Evolutionary conservation across 2,113 vertebrate species (phyloP).

Genomic region (Thunnus thynnus): DNA sequence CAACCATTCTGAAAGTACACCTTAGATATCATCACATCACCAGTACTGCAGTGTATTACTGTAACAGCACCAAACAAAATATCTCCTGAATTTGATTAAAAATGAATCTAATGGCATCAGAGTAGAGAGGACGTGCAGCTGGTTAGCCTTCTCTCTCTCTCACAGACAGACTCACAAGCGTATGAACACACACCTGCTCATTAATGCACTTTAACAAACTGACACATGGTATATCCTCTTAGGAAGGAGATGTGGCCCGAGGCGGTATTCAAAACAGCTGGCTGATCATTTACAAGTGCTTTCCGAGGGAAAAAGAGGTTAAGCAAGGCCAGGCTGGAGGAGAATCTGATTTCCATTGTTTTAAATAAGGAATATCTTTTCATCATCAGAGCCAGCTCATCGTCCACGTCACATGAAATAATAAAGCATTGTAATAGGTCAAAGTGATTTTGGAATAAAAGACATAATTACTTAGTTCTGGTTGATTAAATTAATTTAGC

Average conservation of each 20-base stretch:
- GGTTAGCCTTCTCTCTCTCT: constrained; percentile 5
- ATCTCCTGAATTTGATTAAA: constrained; percentile 16
- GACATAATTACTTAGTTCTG: not conserved
- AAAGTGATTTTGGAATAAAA: not conserved
- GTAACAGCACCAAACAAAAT: not conserved
- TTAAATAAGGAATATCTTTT: constrained; percentile 47
- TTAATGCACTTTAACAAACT: constrained; percentile 41
- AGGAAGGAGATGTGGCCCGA: constrained; percentile 31
- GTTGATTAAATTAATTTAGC: not conserved
- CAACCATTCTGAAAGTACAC: constrained; percentile 3
- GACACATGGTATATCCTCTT: constrained; percentile 20
- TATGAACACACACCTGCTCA: constrained; percentile 51
- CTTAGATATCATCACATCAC: not conserved
- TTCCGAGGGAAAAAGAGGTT: constrained; percentile 50
- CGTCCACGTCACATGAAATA: not conserved
- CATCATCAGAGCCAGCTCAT: constrained; percentile 12
- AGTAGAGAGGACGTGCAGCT: constrained; percentile 24
- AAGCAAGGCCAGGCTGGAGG: constrained; percentile 3
- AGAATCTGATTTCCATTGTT: constrained; percentile 57
- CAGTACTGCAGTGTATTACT: not conserved
- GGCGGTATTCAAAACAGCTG: constrained; percentile 62
- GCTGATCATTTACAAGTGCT: constrained; percentile 68
- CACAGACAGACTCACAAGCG: constrained; percentile 6
- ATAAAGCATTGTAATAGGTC: not conserved
- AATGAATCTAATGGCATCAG: not conserved